phyloP scores from a whole-genome alignment of 2,113 vertebrate genomes.

The Zapus hudsonius region DNA sequence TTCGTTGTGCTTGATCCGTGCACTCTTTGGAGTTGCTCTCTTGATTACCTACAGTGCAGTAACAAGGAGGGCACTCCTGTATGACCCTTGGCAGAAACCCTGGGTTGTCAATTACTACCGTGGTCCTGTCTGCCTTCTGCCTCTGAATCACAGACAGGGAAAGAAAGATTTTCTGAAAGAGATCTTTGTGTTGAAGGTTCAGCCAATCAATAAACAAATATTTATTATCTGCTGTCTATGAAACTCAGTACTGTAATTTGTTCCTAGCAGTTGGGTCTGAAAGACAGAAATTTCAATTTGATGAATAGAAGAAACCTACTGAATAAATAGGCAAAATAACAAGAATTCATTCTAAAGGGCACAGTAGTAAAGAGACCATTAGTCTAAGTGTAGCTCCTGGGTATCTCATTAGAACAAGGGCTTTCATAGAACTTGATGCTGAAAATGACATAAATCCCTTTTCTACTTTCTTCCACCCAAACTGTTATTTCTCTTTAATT shows the following conservation, averaged over 20 bases:
- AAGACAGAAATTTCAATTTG: conserved; percentile 24
- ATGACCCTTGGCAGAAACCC: not conserved
- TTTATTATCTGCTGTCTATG: not conserved
- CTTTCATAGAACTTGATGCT: not conserved
- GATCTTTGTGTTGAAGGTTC: not conserved
- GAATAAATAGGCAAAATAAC: not conserved
- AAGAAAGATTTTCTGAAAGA: not conserved
- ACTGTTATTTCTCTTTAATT: not conserved
- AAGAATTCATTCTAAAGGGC: not conserved
- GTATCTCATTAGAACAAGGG: not conserved
- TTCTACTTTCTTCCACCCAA: not conserved
- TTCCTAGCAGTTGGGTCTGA: not conserved
- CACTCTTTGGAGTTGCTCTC: not conserved
- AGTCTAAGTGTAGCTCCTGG: not conserved
- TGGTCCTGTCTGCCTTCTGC: not conserved
- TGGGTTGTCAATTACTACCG: not conserved
- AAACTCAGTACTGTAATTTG: not conserved
- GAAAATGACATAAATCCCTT: not conserved
- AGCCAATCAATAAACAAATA: not conserved
- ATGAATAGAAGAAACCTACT: not conserved
- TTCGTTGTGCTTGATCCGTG: no score
- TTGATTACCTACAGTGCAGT: not conserved
- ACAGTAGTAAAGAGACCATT: not conserved
- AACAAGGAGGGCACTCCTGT: not conserved
- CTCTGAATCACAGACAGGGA: not conserved